Evolutionary conservation across 2,888 invertebrate genomes (phyloP).

Genomic region (Pterostichus niger): DNA sequence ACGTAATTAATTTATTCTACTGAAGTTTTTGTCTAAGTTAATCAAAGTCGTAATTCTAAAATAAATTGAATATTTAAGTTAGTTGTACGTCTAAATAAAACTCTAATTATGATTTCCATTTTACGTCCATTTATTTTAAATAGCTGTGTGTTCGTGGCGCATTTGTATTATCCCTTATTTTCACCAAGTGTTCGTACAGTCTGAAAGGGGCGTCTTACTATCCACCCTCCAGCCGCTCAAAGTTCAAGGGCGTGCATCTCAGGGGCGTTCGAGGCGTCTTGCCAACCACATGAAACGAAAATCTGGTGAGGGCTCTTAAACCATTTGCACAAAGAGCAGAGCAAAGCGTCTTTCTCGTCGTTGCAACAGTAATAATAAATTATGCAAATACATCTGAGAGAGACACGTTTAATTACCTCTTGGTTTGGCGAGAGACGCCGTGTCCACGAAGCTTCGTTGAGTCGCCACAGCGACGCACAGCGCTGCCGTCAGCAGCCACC

Average conservation of each 20-base stretch:
- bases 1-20: too few relatives aligned
- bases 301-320: background rate
- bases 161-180: background rate
- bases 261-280: background rate
- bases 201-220: background rate
- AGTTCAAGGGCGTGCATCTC: constrained; percentile 11
- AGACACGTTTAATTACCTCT: constrained; percentile 8
- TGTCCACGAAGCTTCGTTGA: constrained; percentile 73
- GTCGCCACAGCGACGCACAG: constrained; percentile 68
- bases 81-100: too few relatives aligned
- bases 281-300: constrained; percentile 1
- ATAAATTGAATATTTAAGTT: too few relatives aligned
- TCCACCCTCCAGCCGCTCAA: background rate
- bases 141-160: background rate
- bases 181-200: background rate
- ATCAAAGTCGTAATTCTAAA: too few relatives aligned
- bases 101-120: too few relatives aligned
- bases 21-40: too few relatives aligned
- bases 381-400: background rate
- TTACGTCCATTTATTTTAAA: background rate
- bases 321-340: constrained; percentile 3
- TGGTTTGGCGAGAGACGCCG: constrained; percentile 71
- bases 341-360: background rate
- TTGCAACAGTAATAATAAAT: background rate
- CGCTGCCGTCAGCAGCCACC: constrained; percentile 51